Base-by-base conservation (phyloP, 1,140 invertebrate genomes). In the Orchesella cincta region DNA sequence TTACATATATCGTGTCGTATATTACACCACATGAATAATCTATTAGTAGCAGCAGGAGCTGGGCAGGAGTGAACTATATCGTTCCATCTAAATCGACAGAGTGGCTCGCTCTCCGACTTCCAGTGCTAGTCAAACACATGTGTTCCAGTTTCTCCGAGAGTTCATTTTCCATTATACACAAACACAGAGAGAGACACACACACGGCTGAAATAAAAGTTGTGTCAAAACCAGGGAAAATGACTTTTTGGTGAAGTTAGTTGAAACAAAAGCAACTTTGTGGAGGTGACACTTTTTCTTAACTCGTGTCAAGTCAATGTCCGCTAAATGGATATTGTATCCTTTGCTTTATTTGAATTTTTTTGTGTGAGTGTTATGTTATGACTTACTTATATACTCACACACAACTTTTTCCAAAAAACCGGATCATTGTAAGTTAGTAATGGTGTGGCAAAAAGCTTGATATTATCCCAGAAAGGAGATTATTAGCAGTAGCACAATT, bases 251-350 rank as follows among this genome's bases (percentile, higher is more conserved):
- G 20, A 46, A 46, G 39, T 12, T 12, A 46, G 39, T 12, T 12
- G 39, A 46, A 46, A 46, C 8, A 46, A 20, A 46, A 46, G 39
- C 8, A 46, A 46, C n/a, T n/a, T n/a, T n/a, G n/a, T 46, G 39
- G 20, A 46, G 39, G 39, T 46, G 39, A 46, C 39, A 46, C n/a
- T n/a, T n/a, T n/a, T n/a, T n/a, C n/a, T n/a, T n/a, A n/a, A n/a
- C n/a, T n/a, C n/a, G n/a, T 12, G 52, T n/a, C 52, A 57, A 57
- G 52, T 57, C 52, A 57, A 57, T n/a, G 52, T 57, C 52, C 52
- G 14, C 8, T 8, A 57, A 57, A 57, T 57, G 52, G 52, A 57
- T n/a, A 57, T 57, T 57, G 23, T 57, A 8, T 57, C 23, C 8
- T 23, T 26, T 12, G 52, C 23, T n/a, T n/a, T n/a, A n/a, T n/a